A percentile compares a stretch with the other conserved stretches of the same genome.
Evolutionary conservation across 2,797 vertebrate genomes (phyloP).

Genomic region (Microtus californicus): DNA sequence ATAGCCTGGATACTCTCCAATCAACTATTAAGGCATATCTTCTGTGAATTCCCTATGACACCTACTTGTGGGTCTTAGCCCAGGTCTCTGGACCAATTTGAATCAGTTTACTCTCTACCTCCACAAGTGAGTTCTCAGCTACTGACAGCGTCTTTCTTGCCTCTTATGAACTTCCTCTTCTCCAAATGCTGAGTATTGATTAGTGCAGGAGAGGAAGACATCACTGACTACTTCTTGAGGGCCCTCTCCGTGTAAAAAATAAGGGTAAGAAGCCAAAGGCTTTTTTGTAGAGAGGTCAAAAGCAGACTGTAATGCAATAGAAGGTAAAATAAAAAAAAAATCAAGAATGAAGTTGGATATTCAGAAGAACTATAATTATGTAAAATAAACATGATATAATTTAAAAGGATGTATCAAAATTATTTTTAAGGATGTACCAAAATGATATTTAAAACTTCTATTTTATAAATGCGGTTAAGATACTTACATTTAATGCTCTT

Average conservation of each 20-base stretch:
- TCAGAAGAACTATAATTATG: not conserved
- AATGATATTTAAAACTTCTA: constrained; percentile 15
- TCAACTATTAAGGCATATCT: not conserved
- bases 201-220: not conserved
- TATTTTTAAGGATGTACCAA: not conserved
- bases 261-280: not conserved
- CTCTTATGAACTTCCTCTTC: not conserved
- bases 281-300: not conserved
- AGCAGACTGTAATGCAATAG: not conserved
- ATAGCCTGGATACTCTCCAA: not conserved
- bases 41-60: not conserved
- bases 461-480: not conserved
- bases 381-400: constrained; percentile 15
- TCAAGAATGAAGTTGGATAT: not conserved
- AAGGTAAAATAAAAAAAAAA: not conserved
- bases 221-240: not conserved
- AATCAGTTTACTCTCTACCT: not conserved
- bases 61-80: not conserved
- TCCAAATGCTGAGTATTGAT: not conserved
- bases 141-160: not conserved
- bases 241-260: not conserved
- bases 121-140: not conserved
- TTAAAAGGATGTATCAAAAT: not conserved
- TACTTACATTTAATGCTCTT: not conserved
- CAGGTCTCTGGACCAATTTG: not conserved